Evolutionary conservation across 2,113 vertebrate genomes (phyloP).

Genomic region (Eidolon helvum): DNA sequence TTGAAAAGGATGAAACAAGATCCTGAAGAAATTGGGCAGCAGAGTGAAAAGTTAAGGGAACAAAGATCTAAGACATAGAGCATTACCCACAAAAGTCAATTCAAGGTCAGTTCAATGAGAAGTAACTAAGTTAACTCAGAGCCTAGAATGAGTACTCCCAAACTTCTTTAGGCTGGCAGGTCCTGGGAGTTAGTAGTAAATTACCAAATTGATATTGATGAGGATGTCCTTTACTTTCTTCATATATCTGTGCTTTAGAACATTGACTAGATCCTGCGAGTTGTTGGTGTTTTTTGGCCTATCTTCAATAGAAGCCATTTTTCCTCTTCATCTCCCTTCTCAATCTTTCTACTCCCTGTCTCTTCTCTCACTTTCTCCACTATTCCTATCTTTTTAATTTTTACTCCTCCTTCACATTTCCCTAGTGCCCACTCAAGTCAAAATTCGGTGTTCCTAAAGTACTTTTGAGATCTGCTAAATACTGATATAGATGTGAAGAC

Average conservation of each 20-base stretch:
- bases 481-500: background rate
- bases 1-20: constrained; percentile 7
- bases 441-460: background rate
- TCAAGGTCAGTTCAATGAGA: background rate
- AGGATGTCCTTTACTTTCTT: background rate
- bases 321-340: background rate
- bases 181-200: background rate
- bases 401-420: background rate
- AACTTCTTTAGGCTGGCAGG: background rate
- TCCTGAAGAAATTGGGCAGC: background rate
- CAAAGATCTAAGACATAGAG: background rate
- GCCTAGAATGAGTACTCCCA: background rate
- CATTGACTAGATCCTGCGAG: background rate
- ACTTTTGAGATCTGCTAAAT: background rate
- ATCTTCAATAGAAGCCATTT: background rate
- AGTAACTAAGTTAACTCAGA: background rate
- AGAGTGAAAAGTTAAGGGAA: background rate
- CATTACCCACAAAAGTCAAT: background rate
- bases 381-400: background rate
- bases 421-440: background rate
- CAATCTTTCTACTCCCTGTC: background rate
- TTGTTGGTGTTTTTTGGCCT: background rate
- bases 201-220: background rate
- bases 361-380: background rate
- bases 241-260: background rate